These are phyloP conservation scores for Centruroides vittatus DNA, from an alignment of 1,140 invertebrate genomes.

Conservation along the genomic window DNA sequence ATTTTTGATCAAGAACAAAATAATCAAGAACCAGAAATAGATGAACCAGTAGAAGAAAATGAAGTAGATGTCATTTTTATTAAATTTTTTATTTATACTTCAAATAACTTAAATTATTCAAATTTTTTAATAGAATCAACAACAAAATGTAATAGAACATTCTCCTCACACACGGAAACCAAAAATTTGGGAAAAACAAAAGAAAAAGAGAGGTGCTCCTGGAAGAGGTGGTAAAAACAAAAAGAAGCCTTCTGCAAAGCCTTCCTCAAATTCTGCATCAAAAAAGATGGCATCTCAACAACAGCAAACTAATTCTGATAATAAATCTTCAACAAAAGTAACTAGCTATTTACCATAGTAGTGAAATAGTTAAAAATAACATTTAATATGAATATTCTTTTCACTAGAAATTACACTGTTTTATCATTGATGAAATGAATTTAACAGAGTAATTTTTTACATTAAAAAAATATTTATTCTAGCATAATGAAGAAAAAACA, in stretches of 20 bases:
- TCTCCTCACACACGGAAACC: constrained; percentile 7
- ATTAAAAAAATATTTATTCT: no score
- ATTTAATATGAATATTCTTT: no score
- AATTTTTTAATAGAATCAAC: neutral
- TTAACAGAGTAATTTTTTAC: no score
- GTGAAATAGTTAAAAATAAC: no score
- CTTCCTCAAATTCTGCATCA: no score
- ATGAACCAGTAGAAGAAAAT: constrained; percentile 42
- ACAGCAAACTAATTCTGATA: no score
- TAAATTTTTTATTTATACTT: constrained; percentile 1
- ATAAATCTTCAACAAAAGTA: no score
- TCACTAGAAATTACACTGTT: no score
- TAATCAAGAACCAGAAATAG: constrained; percentile 33
- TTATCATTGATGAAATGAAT: no score
- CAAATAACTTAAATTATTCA: neutral
- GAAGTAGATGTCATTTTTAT: constrained; percentile 25
- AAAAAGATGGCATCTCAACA: no score
- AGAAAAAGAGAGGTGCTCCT: constrained; percentile 21
- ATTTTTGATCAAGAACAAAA: constrained; percentile 38
- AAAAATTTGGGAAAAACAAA: constrained; percentile 12
- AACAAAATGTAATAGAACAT: neutral
- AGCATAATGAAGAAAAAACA: neutral
- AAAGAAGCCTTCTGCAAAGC: neutral
- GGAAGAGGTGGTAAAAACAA: constrained; percentile 10
- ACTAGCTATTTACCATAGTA: no score